Evolutionary conservation across 2,888 invertebrate genomes (phyloP).

Genomic region (Lucinisca nassula): DNA sequence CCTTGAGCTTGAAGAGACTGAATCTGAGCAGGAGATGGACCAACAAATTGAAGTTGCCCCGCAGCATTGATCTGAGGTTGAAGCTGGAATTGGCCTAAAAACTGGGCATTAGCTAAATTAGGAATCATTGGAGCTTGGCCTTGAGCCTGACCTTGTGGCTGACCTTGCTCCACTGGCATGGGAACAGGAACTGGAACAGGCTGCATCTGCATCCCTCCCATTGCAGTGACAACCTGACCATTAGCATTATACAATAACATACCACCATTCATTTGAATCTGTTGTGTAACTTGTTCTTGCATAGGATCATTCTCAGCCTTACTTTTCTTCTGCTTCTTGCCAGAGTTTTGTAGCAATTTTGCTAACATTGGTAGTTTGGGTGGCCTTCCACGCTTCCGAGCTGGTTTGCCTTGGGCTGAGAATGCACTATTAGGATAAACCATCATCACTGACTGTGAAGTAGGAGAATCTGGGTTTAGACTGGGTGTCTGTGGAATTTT

Average conservation of each 20-base stretch:
- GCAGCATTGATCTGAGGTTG: slow-evolving; percentile 51
- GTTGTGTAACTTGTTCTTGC: slow-evolving; percentile 49
- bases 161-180: background rate
- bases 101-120: slow-evolving; percentile 63
- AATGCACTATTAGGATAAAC: slow-evolving; percentile 78
- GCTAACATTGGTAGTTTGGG: slow-evolving; percentile 81
- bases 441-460: slow-evolving; percentile 79
- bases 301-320: slow-evolving; percentile 21
- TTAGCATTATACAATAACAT: slow-evolving; percentile 60
- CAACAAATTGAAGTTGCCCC: slow-evolving; percentile 65
- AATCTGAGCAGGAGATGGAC: slow-evolving; percentile 59
- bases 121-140: slow-evolving; percentile 33
- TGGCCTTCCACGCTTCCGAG: slow-evolving; percentile 79
- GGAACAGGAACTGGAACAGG: background rate
- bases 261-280: slow-evolving; percentile 57
- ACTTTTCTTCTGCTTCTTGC: slow-evolving; percentile 59
- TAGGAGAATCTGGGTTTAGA: slow-evolving; percentile 4
- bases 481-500: slow-evolving; percentile 13
- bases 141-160: background rate
- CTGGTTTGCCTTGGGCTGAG: slow-evolving; percentile 72
- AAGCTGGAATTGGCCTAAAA: slow-evolving; percentile 62
- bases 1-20: slow-evolving; percentile 9
- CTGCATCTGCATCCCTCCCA: slow-evolving; percentile 1
- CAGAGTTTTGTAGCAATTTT: slow-evolving; percentile 72
- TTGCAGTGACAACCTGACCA: slow-evolving; percentile 56